Base-by-base conservation (phyloP, 2,888 invertebrate species). In the Steromphala cineraria region DNA sequence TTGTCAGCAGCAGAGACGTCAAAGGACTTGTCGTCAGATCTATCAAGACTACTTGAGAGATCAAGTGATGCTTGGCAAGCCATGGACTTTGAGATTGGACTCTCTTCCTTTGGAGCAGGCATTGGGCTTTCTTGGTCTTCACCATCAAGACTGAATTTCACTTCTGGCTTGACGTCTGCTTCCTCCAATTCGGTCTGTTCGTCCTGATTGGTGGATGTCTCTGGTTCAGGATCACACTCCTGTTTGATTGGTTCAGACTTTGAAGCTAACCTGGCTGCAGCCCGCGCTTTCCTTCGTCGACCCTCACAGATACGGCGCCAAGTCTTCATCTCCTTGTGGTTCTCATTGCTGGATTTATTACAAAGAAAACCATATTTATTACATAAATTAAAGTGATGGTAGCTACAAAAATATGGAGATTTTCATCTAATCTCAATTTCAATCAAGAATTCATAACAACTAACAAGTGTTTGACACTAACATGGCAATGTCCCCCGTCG, bases 261-360 rank as follows among this genome's bases (percentile, higher is more conserved):
- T 46, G 46, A 46, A 46, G 46, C 46, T 46, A 46, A 46, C 13
- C 62, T 62, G 13, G 55, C 40, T 13, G 77, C 56, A 53, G 21
- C 36, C 36, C 53, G 36, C 0, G 36, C 40, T 15, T 53, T 56
- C 21, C 21, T 56, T 31, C 21, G 17, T n/a, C 31, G 28, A 8
- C 56, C 53, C 19, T 77, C 40, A 21, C 55, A 62, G 24, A 71
- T n/a, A 36, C 71, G 31, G 0, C 40, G 28, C 71, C 71, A 71
- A 15, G 87, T 81, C 36, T 86, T 87, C 8, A 89, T 82, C 74
- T 89, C 87, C 36, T 84, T 80, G 53, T 88, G 87, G 74, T 87
- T 87, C 71, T 86, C 88, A 24, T 87, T 86, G 75, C 90, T 90
- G 82, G 0, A 82, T 78, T 31, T 21, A 74, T 31, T 19, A 74